Evolutionary conservation across 2,797 vertebrate species (phyloP).

Genomic region (Rhynchonycteris naso): DNA sequence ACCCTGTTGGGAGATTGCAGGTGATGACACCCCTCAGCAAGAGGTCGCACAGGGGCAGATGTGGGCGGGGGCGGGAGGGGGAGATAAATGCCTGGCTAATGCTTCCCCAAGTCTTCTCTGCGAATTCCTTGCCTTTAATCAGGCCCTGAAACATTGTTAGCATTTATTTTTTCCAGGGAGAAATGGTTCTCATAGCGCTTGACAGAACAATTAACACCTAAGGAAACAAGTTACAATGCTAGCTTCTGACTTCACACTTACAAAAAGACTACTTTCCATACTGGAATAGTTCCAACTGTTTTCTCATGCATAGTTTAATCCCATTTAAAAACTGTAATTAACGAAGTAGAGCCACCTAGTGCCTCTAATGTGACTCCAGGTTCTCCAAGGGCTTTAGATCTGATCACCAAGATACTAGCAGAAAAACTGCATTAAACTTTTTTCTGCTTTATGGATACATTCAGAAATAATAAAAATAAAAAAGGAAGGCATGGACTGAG

Average conservation of each 20-base stretch:
- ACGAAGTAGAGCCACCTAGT: slow-evolving; percentile 40
- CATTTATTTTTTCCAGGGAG: slow-evolving; percentile 45
- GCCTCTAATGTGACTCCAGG: neutral
- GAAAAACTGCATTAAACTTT: neutral
- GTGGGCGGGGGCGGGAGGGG: neutral
- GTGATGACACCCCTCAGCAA: neutral
- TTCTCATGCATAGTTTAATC: slow-evolving; percentile 38
- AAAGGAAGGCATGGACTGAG: neutral
- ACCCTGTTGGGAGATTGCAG: neutral
- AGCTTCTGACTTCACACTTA: slow-evolving; percentile 58
- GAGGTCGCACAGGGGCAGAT: neutral
- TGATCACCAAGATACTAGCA: neutral
- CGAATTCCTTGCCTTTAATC: slow-evolving; percentile 33
- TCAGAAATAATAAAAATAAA: neutral
- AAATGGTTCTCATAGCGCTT: slow-evolving; percentile 46
- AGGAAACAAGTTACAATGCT: slow-evolving; percentile 51
- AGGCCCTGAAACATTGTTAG: neutral
- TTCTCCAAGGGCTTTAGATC: neutral
- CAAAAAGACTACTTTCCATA: slow-evolving; percentile 43
- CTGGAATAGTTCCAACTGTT: slow-evolving; percentile 32
- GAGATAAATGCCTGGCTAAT: neutral
- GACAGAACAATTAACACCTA: slow-evolving; percentile 73
- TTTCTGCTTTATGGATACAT: neutral
- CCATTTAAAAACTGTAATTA: slow-evolving; percentile 66
- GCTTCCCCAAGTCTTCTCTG: neutral